Base-by-base conservation (phyloP, 2,797 vertebrate genomes). In the Sebastes hubbsi region DNA sequence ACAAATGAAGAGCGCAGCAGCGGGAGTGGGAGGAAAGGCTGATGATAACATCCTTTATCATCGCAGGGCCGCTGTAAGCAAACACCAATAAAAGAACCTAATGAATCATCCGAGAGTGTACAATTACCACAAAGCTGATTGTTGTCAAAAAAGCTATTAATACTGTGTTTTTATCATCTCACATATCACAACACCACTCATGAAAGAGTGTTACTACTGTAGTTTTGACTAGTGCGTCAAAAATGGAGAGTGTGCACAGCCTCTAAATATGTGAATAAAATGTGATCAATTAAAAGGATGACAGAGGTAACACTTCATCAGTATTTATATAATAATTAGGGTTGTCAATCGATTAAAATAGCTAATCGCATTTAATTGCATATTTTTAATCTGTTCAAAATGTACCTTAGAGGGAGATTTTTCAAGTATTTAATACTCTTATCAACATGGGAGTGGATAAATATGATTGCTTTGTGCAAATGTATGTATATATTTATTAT, bases 101-200 rank as follows among this genome's bases (percentile, higher is more conserved):
- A 72, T 84, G 81, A 88, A 55, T 86, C 52, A 80, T 77, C 60
- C 25, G n/a, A 18, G 24, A 69, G 62, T 63, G 34, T 22, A 73
- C 54, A 81, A 75, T 87, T 70, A 84, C 46, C 69, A 65, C 20
- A 56, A 75, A 52, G 20, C 16, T 2, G 52, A 56, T 65, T 76
- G 9, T 66, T 81, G 75, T 80, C 25, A 72, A 78, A 76, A 74
- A 61, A 63, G 9, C 59, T 60, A 36, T 72, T 42, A 59, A 75
- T 65, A 18, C 27, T 29, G 58, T 9, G 2, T 54, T 11, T 69
- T 60, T 18, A 72, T 60, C 34, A n/a, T 30, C 42, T 66, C 27
- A n/a, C 25, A 52, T 76, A 77, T 81, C 66, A 29, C 36, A 63
- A 67, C 72, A 75, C 20, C 56, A 59, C 52, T 74, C 59, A 68